phyloP scores from a whole-genome alignment of 1,140 invertebrate genomes.

The Daktulosphaira vitifoliae region DNA sequence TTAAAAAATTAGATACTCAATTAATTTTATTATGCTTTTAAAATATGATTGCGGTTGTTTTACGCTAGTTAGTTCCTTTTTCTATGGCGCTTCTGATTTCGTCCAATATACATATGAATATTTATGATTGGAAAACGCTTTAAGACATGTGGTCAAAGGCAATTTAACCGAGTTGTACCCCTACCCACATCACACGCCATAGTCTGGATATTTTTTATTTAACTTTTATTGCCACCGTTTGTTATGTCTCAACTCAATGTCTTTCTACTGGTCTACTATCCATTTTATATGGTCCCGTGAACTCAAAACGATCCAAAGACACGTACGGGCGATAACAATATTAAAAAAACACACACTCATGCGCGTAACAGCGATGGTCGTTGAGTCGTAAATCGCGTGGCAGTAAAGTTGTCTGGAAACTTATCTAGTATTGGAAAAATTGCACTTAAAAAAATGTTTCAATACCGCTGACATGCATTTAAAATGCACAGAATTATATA shows the following conservation, averaged over 20 bases:
- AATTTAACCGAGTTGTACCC: slow-evolving; percentile 6
- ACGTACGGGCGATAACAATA: slow-evolving; percentile 32
- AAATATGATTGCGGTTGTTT: no score
- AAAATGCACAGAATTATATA: no score
- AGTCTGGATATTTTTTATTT: slow-evolving; percentile 10
- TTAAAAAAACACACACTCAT: slow-evolving; percentile 11
- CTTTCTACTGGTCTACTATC: slow-evolving; percentile 15
- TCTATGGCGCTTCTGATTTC: no score
- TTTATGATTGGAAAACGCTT: background rate
- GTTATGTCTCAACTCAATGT: slow-evolving; percentile 25
- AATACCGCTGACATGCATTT: slow-evolving; percentile 11
- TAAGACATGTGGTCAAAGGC: slow-evolving; percentile 15
- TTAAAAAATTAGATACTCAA: no score
- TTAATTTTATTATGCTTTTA: no score
- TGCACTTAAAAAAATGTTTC: background rate
- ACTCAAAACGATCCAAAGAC: slow-evolving; percentile 27
- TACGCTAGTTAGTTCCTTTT: no score
- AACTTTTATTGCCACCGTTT: slow-evolving; percentile 31
- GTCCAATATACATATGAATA: no score
- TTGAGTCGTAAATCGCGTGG: slow-evolving; percentile 25
- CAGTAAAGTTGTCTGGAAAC: slow-evolving; percentile 32
- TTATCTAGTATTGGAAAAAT: slow-evolving; percentile 24
- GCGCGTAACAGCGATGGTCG: slow-evolving; percentile 5
- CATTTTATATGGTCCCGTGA: background rate
- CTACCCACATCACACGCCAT: background rate